Evolutionary conservation across 2,113 vertebrate species (phyloP).

Genomic region (Nannospalax galili): DNA sequence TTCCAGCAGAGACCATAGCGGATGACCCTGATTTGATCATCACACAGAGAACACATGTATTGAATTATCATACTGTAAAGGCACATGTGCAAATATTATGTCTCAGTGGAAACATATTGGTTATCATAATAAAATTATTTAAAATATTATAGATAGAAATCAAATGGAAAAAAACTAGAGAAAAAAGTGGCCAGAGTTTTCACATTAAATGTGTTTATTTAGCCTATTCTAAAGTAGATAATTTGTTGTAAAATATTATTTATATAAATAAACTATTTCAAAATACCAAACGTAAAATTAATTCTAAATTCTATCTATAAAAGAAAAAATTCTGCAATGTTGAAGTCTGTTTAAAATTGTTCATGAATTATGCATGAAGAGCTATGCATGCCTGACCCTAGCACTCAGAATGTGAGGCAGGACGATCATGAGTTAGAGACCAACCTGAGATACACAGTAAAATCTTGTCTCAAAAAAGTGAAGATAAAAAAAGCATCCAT

Average conservation of each 20-base stretch:
- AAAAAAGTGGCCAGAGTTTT: background rate
- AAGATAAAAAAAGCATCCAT: background rate
- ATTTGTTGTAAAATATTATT: background rate
- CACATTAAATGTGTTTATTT: background rate
- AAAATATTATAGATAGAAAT: background rate
- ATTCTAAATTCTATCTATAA: background rate
- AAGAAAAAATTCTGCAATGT: background rate
- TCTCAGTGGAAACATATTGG: background rate
- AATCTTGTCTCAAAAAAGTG: background rate
- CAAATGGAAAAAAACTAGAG: background rate
- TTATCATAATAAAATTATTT: background rate
- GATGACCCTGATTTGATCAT: background rate
- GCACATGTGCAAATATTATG: background rate
- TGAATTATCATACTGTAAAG: background rate
- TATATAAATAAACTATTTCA: background rate
- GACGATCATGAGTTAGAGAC: background rate
- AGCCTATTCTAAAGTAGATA: background rate
- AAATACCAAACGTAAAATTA: conserved; percentile 24
- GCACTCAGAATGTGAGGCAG: background rate
- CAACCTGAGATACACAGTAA: background rate
- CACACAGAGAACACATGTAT: background rate
- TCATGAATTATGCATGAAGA: background rate
- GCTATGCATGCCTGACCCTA: too few relatives aligned
- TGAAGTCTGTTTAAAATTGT: background rate
- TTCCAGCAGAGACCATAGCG: background rate